A percentile compares a stretch with the other conserved stretches of the same genome.
Evolutionary conservation across 2,888 invertebrate species (phyloP).

Genomic region (Sminthurinus aureus): DNA sequence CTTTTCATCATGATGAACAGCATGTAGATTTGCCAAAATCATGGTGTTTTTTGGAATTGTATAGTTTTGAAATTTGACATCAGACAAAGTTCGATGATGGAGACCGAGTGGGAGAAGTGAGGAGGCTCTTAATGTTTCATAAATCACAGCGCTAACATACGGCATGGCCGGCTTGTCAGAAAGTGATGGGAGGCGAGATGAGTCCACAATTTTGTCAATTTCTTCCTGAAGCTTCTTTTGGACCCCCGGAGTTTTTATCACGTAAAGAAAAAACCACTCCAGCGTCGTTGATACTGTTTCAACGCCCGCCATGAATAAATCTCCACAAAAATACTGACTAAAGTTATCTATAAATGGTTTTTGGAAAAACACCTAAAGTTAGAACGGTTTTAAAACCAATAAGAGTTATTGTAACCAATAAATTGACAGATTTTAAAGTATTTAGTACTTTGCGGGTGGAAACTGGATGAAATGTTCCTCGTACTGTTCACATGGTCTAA

Average conservation of each 20-base stretch:
- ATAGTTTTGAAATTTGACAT: slow-evolving; percentile 1
- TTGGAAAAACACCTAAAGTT: too few species aligned
- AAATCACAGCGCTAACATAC: not conserved
- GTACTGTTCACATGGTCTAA: too few species aligned
- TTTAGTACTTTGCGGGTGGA: too few species aligned
- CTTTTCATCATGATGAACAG: not conserved
- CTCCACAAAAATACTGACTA: too few species aligned
- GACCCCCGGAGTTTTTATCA: not conserved
- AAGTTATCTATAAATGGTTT: too few species aligned
- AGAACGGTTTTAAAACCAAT: too few species aligned
- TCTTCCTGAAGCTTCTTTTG: slow-evolving; percentile 23
- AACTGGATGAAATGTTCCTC: too few species aligned
- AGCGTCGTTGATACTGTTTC: too few species aligned
- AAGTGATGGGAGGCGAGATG: too few species aligned
- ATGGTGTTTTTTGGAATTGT: slow-evolving; percentile 8
- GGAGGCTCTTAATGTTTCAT: not conserved
- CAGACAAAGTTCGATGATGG: not conserved
- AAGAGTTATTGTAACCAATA: too few species aligned
- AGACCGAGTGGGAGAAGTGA: not conserved
- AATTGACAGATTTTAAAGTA: too few species aligned
- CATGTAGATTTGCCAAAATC: not conserved
- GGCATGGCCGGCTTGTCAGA: not conserved
- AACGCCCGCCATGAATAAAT: too few species aligned
- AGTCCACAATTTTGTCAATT: not conserved
- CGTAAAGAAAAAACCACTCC: slow-evolving; percentile 9